Percentiles rank a stretch among this genome's conserved stretches.
Evolutionary conservation across 2,797 vertebrate species (phyloP).

Genomic region (Gastrophryne carolinensis): DNA sequence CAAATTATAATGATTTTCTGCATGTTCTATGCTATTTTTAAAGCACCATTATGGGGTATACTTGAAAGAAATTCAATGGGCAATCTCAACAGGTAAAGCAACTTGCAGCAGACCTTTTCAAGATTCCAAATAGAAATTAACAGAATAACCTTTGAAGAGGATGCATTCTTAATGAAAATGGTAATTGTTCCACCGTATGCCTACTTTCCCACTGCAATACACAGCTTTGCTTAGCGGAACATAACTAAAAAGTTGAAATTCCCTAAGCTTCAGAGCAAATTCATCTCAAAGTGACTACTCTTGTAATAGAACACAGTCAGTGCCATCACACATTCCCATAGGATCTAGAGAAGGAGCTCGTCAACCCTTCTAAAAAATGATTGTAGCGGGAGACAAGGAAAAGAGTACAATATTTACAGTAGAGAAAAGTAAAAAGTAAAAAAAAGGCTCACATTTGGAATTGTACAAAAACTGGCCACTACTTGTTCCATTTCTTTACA

Average conservation of each 20-base stretch:
- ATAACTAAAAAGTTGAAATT: conserved; percentile 52
- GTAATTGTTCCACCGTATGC: conserved; percentile 35
- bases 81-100: not conserved
- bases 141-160: conserved; percentile 39
- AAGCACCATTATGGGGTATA: conserved; percentile 10
- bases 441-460: no score
- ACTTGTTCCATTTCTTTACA: no score
- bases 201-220: not conserved
- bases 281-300: conserved; percentile 14
- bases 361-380: conserved; percentile 15
- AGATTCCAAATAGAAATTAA: conserved; percentile 33
- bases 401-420: not conserved
- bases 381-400: not conserved
- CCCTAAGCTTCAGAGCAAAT: conserved; percentile 19
- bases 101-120: conserved; percentile 17
- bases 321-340: conserved; percentile 33
- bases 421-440: not conserved
- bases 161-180: conserved; percentile 38
- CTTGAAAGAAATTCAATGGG: not conserved
- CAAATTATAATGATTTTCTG: not conserved
- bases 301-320: not conserved
- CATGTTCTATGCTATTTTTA: not conserved
- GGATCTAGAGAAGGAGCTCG: not conserved
- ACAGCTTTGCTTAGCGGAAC: conserved; percentile 17
- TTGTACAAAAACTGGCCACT: no score